A percentile compares a stretch with the other conserved stretches of the same genome.
These are phyloP conservation scores for Elmis aenea DNA, from an alignment of 2,888 invertebrate genomes.

Conservation along the genomic window DNA sequence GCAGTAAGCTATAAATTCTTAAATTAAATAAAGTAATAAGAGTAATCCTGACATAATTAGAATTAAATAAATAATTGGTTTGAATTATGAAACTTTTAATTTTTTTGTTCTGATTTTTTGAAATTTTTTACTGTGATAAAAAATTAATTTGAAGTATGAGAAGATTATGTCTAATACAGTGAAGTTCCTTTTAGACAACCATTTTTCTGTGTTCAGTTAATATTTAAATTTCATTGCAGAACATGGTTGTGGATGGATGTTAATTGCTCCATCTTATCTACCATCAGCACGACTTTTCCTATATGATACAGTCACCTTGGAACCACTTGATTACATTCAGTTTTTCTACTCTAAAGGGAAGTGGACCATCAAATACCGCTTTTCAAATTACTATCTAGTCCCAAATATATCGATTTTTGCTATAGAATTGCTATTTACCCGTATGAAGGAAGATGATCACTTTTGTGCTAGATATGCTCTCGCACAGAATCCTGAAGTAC, in stretches of 20 bases:
- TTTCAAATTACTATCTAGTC: conserved; percentile 1
- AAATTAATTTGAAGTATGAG: too few species aligned
- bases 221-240: too few species aligned
- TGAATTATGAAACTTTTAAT: too few species aligned
- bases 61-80: too few species aligned
- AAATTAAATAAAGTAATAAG: too few species aligned
- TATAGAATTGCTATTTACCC: conserved; percentile 2
- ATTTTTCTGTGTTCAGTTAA: too few species aligned
- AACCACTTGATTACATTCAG: conserved; percentile 9
- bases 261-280: conserved; percentile 3
- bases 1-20: too few species aligned
- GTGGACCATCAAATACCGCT: conserved; percentile 3
- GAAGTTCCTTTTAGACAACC: too few species aligned
- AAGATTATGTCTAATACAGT: too few species aligned
- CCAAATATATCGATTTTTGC: conserved; percentile 7
- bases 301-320: not conserved
- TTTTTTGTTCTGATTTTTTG: too few species aligned
- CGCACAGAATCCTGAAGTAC: not conserved
- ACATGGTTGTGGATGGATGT: conserved; percentile 4
- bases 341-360: not conserved
- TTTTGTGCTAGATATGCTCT: not conserved
- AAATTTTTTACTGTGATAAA: too few species aligned
- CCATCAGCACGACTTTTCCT: conserved; percentile 2
- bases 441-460: conserved; percentile 1
- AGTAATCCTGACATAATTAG: too few species aligned